Evolutionary conservation across 2,113 vertebrate genomes (phyloP).

Genomic region (Dipodomys spectabilis): DNA sequence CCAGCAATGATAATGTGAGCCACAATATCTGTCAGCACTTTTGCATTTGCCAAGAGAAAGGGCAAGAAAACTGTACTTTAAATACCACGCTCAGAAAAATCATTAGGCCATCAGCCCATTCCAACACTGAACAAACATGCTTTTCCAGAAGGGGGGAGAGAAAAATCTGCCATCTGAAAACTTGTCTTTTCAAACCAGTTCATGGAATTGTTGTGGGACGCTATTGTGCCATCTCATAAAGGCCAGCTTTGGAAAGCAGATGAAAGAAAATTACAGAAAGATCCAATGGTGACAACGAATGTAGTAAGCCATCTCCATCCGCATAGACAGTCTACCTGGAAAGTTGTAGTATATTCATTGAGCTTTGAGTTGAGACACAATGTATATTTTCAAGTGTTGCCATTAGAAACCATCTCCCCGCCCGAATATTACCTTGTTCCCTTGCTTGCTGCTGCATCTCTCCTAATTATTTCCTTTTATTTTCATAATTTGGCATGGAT

Average conservation of each 20-base stretch:
- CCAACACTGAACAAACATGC: background rate
- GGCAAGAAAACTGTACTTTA: background rate
- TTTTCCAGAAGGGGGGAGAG: background rate
- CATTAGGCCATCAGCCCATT: background rate
- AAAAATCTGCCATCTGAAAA: background rate
- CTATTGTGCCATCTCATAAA: background rate
- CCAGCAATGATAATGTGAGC: background rate
- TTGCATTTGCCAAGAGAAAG: slow-evolving; percentile 2
- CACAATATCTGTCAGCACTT: background rate
- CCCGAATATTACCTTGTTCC: background rate
- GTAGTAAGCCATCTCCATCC: background rate
- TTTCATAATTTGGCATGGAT: background rate
- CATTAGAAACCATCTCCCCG: background rate
- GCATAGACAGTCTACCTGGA: background rate
- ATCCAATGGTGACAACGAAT: background rate
- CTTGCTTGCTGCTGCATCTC: background rate
- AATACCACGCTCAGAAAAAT: slow-evolving; percentile 41
- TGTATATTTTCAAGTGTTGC: background rate
- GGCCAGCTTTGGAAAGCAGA: background rate
- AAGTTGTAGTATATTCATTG: background rate
- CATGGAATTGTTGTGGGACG: background rate
- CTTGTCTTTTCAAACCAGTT: background rate
- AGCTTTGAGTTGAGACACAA: background rate
- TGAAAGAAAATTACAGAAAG: background rate
- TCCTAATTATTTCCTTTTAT: background rate